These are phyloP conservation scores for Drosophila melanocephala DNA, from an alignment of 2,888 invertebrate species.

Conservation along the genomic window DNA sequence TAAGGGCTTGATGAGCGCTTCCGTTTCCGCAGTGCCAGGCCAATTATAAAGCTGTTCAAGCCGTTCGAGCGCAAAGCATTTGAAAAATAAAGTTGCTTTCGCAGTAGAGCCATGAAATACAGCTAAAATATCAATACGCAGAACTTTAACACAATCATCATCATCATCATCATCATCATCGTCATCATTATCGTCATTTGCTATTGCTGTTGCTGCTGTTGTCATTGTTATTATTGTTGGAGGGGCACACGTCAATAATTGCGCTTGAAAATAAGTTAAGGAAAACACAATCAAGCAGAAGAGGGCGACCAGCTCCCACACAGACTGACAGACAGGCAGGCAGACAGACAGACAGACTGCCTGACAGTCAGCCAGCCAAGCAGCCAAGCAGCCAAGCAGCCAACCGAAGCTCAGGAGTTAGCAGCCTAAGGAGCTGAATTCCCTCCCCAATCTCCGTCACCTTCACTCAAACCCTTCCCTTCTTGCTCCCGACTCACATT, in stretches of 20 bases:
- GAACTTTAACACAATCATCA: constrained; percentile 31
- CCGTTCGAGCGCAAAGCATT: constrained; percentile 68
- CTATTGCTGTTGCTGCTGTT: constrained; percentile 9
- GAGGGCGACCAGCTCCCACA: constrained; percentile 38
- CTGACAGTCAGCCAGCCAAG: not conserved
- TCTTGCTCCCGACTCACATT: constrained; percentile 30
- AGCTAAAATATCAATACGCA: constrained; percentile 53
- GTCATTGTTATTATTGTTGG: constrained; percentile 49
- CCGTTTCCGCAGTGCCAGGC: constrained; percentile 74
- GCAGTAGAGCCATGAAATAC: constrained; percentile 34
- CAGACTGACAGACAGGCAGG: not conserved
- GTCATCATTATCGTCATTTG: constrained; percentile 19
- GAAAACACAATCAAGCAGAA: constrained; percentile 72
- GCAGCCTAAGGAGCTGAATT: constrained; percentile 29
- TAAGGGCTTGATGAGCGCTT: constrained; percentile 72
- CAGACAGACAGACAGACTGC: constrained; percentile 6
- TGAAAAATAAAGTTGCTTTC: constrained; percentile 36
- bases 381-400: constrained; percentile 13
- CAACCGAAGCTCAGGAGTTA: constrained; percentile 55
- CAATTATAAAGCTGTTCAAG: constrained; percentile 76
- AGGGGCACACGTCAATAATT: constrained; percentile 77
- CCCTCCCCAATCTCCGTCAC: not conserved
- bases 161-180: constrained; percentile 1
- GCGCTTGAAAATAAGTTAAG: constrained; percentile 74
- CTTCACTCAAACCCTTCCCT: constrained; percentile 8